Percentiles rank a stretch among this genome's conserved stretches.
These are phyloP conservation scores for Callocephalon fimbriatum DNA, from an alignment of 2,113 vertebrate species.

Conservation along the genomic window DNA sequence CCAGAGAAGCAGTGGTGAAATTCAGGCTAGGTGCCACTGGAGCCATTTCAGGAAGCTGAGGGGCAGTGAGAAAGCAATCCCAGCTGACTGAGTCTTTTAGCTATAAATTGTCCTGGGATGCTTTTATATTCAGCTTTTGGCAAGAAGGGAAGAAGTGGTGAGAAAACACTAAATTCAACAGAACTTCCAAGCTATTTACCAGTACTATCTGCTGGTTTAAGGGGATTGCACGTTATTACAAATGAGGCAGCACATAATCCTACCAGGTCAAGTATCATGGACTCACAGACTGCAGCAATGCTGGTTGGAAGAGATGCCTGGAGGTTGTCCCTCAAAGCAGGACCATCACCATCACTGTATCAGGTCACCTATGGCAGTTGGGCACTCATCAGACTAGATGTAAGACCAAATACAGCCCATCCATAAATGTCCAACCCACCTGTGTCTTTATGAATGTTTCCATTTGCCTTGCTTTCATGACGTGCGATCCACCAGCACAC, in stretches of 20 bases:
- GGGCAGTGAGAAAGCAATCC: neutral
- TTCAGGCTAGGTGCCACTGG: neutral
- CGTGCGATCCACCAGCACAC: accelerated
- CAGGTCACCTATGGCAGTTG: accelerated
- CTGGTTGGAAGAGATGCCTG: neutral
- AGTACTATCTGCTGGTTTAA: neutral
- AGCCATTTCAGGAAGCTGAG: neutral
- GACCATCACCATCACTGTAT: neutral
- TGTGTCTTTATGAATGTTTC: neutral
- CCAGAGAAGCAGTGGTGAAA: neutral
- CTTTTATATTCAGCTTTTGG: neutral
- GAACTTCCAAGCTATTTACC: neutral
- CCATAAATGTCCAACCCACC: neutral
- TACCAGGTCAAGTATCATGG: neutral
- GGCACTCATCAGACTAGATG: neutral
- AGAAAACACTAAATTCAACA: neutral
- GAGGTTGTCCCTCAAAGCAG: neutral
- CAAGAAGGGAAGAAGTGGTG: neutral
- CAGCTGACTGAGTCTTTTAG: neutral
- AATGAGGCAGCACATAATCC: neutral
- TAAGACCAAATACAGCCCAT: neutral
- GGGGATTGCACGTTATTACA: neutral
- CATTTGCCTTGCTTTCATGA: neutral
- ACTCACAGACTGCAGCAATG: neutral
- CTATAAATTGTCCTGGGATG: neutral